Conservation (phyloP, 2,888 invertebrate species). For the Acrocera orbiculus region DNA sequence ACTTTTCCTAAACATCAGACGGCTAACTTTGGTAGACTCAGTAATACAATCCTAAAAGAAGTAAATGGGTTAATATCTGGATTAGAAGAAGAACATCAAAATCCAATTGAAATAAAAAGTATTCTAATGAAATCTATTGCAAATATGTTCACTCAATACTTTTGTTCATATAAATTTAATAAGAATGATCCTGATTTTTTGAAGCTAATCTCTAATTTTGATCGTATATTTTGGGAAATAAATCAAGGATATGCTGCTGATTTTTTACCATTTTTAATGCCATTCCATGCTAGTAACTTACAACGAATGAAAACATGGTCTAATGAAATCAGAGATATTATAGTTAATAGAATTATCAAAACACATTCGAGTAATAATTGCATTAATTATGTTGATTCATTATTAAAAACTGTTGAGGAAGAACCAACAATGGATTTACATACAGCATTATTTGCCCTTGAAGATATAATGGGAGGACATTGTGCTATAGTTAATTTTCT, state of each 20-base stretch:
- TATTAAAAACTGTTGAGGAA: slow-evolving; percentile 36
- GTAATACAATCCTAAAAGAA: slow-evolving; percentile 33
- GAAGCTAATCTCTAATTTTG: slow-evolving; percentile 37
- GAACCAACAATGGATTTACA: slow-evolving; percentile 35
- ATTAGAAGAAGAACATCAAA: slow-evolving; percentile 13
- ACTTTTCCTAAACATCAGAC: slow-evolving; percentile 41
- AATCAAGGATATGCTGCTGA: slow-evolving; percentile 50
- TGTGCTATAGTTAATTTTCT: slow-evolving; percentile 45
- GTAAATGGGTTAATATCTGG: slow-evolving; percentile 22
- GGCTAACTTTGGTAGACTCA: slow-evolving; percentile 35
- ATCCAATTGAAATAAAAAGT: slow-evolving; percentile 28
- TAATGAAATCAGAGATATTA: slow-evolving; percentile 36
- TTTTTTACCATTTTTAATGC: slow-evolving; percentile 43
- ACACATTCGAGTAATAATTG: slow-evolving; percentile 27
- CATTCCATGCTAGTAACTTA: slow-evolving; percentile 35
- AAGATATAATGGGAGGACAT: slow-evolving; percentile 43
- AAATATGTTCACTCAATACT: slow-evolving; percentile 43
- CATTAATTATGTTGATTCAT: slow-evolving; percentile 35
- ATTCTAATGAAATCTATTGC: slow-evolving; percentile 36
- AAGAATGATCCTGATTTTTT: slow-evolving; percentile 29
- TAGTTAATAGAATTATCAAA: slow-evolving; percentile 34
- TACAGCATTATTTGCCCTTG: slow-evolving; percentile 24
- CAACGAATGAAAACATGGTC: slow-evolving; percentile 34
- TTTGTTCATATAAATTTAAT: slow-evolving; percentile 36
- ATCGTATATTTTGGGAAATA: slow-evolving; percentile 46